Conservation (phyloP, 1,140 invertebrate species). For the Doryteuthis pealeii region DNA sequence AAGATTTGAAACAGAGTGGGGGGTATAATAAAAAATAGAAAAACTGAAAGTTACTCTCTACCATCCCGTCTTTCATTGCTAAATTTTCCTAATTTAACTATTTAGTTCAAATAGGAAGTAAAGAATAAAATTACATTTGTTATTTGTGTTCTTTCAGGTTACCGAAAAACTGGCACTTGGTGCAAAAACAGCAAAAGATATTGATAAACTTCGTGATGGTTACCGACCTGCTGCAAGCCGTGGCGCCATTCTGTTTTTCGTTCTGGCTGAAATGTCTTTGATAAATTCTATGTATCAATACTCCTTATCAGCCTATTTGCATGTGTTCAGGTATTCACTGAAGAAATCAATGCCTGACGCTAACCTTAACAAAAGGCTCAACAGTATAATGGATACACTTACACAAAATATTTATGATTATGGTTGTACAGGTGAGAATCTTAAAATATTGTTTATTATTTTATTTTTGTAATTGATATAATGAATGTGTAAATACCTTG, state of each 20-base stretch:
- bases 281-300: slow-evolving; percentile 92
- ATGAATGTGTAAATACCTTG: too few relatives aligned
- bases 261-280: slow-evolving; percentile 79
- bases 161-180: slow-evolving; percentile 72
- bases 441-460: background rate
- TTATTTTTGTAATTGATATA: too few relatives aligned
- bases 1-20: too few relatives aligned
- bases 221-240: slow-evolving; percentile 80
- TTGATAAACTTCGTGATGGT: slow-evolving; percentile 78
- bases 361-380: slow-evolving; percentile 70
- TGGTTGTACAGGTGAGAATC: slow-evolving; percentile 74
- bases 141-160: slow-evolving; percentile 61
- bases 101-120: too few relatives aligned
- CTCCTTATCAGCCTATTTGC: slow-evolving; percentile 68
- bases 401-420: slow-evolving; percentile 87
- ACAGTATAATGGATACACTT: slow-evolving; percentile 79
- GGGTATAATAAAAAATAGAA: too few relatives aligned
- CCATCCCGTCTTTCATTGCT: too few relatives aligned
- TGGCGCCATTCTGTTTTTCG: slow-evolving; percentile 86
- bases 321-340: slow-evolving; percentile 79
- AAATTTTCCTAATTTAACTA: too few relatives aligned
- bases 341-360: slow-evolving; percentile 77
- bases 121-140: too few relatives aligned
- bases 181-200: slow-evolving; percentile 72
- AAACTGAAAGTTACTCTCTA: too few relatives aligned